Evolutionary conservation across 2,888 invertebrate genomes (phyloP).

Genomic region (Gnatocerus cornutus): DNA sequence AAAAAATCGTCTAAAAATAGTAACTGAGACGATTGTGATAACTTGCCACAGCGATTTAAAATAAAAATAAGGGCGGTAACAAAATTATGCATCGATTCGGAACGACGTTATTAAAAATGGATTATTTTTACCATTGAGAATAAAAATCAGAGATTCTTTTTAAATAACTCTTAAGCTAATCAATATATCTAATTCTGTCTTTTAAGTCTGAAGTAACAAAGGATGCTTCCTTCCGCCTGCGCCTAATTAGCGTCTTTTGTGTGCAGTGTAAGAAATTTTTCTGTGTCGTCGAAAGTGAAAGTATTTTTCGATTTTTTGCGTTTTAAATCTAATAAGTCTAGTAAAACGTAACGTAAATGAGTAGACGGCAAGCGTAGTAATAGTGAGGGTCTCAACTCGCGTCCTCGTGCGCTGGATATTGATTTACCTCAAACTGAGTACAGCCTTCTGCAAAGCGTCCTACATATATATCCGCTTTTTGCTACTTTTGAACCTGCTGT

Average conservation of each 20-base stretch:
- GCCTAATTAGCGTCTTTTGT: slow-evolving; percentile 12
- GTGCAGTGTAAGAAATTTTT: not conserved
- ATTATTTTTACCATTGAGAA: not conserved
- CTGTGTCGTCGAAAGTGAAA: not conserved
- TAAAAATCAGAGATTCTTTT: not conserved
- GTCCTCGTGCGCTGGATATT: slow-evolving; percentile 58
- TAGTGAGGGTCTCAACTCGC: slow-evolving; percentile 47
- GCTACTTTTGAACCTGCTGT: slow-evolving; percentile 53
- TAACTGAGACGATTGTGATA: too few species aligned
- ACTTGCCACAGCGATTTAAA: not conserved
- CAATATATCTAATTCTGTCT: slow-evolving; percentile 10
- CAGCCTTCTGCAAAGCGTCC: slow-evolving; percentile 54
- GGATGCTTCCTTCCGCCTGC: not conserved
- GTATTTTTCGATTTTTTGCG: slow-evolving; percentile 2
- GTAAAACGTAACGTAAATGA: slow-evolving; percentile 35
- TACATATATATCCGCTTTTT: slow-evolving; percentile 44
- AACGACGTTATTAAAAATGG: too few species aligned
- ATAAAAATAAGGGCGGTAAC: not conserved
- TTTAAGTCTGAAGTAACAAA: slow-evolving; percentile 7
- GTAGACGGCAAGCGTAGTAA: slow-evolving; percentile 44
- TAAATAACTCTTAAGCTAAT: not conserved
- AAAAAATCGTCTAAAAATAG: too few species aligned
- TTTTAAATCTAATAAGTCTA: slow-evolving; percentile 15
- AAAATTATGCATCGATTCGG: too few species aligned
- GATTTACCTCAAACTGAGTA: slow-evolving; percentile 57